Evolutionary conservation across 2,888 invertebrate species (phyloP).

Genomic region (Selenia dentaria): DNA sequence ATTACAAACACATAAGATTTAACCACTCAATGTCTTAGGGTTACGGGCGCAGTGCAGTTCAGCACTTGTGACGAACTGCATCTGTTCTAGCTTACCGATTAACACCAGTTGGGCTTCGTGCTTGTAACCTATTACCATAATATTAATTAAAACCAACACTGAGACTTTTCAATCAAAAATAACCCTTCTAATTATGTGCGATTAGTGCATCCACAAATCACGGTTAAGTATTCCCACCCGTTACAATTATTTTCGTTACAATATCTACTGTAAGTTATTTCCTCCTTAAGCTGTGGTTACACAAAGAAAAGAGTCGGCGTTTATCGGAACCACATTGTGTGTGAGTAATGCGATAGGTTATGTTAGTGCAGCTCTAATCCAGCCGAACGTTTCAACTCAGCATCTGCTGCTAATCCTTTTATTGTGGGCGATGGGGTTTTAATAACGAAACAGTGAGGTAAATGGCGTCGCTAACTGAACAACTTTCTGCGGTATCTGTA

Average conservation of each 20-base stretch:
- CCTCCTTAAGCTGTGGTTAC: no score
- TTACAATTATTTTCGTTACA: conserved; percentile 10
- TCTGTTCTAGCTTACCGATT: no score
- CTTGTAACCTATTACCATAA: no score
- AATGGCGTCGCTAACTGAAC: no score
- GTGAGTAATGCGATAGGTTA: conserved; percentile 11
- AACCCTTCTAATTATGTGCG: conserved; percentile 33
- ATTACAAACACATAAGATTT: no score
- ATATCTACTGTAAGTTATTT: background rate
- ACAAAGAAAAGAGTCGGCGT: conserved; percentile 6
- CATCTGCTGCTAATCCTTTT: conserved; percentile 22
- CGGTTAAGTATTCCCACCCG: conserved; percentile 39
- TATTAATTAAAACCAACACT: background rate
- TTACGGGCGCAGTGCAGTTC: no score
- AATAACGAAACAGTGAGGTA: conserved; percentile 1
- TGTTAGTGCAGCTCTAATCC: conserved; percentile 12
- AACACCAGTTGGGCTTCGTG: no score
- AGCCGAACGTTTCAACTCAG: background rate
- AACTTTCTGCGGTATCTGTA: no score
- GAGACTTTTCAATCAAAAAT: no score
- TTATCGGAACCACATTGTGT: conserved; percentile 21
- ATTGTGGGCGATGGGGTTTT: background rate
- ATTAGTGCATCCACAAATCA: conserved; percentile 51
- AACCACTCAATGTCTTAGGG: no score
- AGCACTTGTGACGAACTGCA: no score